Evolutionary conservation across 92 coral and sea anemone species (phyloP).

Genomic region (Parazoanthus darwini): DNA sequence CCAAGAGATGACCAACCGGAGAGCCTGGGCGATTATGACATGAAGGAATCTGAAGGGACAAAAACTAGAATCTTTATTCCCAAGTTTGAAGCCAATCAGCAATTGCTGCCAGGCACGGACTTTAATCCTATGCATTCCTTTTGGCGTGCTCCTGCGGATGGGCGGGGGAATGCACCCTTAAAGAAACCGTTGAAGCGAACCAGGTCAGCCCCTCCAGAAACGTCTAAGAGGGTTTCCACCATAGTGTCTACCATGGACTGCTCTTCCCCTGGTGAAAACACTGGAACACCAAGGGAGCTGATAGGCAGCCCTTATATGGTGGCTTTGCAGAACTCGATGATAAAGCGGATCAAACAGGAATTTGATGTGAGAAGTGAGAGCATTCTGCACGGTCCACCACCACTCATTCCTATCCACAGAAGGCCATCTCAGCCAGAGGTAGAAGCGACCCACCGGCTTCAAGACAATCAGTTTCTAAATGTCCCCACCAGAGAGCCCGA

Average conservation of each 20-base stretch:
- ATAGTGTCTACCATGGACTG: slow-evolving; percentile 31
- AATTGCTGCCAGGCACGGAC: neutral
- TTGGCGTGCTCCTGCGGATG: slow-evolving; percentile 19
- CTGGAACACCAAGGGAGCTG: slow-evolving; percentile 26
- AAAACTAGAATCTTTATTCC: slow-evolving; percentile 69
- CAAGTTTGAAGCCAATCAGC: slow-evolving; percentile 52
- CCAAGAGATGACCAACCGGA: neutral
- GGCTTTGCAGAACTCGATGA: slow-evolving; percentile 44
- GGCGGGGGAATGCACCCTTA: slow-evolving; percentile 14
- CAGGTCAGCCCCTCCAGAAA: slow-evolving; percentile 42
- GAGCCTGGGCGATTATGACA: neutral
- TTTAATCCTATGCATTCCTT: neutral
- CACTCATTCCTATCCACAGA: slow-evolving; percentile 29
- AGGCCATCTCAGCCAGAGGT: neutral
- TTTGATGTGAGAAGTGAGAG: slow-evolving; percentile 44
- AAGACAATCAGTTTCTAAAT: slow-evolving; percentile 5
- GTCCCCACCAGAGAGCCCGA: neutral
- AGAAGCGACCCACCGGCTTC: neutral
- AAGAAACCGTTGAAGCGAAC: slow-evolving; percentile 38
- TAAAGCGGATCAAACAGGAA: slow-evolving; percentile 36
- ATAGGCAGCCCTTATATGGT: slow-evolving; percentile 35
- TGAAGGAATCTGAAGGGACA: slow-evolving; percentile 39
- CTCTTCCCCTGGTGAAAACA: neutral
- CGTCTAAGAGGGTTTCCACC: slow-evolving; percentile 30
- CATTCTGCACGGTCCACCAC: slow-evolving; percentile 35